Evolutionary conservation across 92 coral and sea anemone genomes (phyloP).

Genomic region (Heteractis magnifica): DNA sequence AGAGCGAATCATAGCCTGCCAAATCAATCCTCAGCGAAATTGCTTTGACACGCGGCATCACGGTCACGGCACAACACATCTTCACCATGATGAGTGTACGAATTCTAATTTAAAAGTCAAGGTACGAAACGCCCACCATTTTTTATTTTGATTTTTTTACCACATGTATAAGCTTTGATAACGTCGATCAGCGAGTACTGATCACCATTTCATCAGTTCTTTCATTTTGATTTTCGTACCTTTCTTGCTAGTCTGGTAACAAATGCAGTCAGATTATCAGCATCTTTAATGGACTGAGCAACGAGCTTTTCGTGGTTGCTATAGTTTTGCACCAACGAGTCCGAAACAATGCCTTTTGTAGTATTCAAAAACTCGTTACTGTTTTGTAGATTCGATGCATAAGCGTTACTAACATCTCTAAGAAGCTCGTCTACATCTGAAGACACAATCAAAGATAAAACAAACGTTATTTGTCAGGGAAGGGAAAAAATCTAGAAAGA

Average conservation of each 20-base stretch:
- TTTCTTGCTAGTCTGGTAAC: conserved; percentile 41
- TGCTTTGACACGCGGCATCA: too few relatives aligned
- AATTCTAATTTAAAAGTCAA: too few relatives aligned
- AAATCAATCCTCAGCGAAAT: too few relatives aligned
- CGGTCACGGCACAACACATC: too few relatives aligned
- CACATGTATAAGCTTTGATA: not conserved
- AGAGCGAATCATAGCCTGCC: too few relatives aligned
- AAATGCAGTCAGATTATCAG: conserved; percentile 60
- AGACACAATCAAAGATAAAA: not conserved
- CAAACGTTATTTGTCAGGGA: too few relatives aligned
- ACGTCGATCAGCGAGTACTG: not conserved
- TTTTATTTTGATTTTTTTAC: too few relatives aligned
- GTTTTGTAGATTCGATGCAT: conserved; percentile 1
- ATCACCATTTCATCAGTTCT: not conserved
- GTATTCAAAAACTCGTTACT: conserved; percentile 7
- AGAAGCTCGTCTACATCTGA: conserved; percentile 48
- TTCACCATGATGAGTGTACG: too few relatives aligned
- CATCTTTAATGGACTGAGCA: conserved; percentile 17
- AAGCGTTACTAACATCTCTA: conserved; percentile 7
- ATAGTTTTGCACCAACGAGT: conserved; percentile 45
- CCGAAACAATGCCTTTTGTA: conserved; percentile 25
- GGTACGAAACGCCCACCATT: too few relatives aligned
- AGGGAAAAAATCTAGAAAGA: too few relatives aligned
- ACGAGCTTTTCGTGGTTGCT: conserved; percentile 22
- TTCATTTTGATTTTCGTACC: conserved; percentile 29